Evolutionary conservation across 2,888 invertebrate species (phyloP).

Genomic region (Sycophila texana): DNA sequence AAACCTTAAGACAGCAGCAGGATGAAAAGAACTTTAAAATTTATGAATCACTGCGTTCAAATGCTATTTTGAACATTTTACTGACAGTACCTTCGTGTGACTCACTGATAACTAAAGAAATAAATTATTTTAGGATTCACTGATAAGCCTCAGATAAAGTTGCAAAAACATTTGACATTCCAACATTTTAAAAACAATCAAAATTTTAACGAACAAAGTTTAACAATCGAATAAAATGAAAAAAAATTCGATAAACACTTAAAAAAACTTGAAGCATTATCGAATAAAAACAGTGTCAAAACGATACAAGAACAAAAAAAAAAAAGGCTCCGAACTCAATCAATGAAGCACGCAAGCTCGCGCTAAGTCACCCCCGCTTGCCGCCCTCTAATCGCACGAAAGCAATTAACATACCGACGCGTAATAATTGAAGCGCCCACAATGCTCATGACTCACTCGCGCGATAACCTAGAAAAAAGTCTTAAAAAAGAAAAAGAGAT

Average conservation of each 20-base stretch:
- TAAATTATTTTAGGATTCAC: slow-evolving; percentile 10
- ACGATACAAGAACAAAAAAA: neutral
- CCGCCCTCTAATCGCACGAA: slow-evolving; percentile 1
- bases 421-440: neutral
- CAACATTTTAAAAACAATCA: neutral
- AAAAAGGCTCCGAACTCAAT: neutral
- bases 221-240: neutral
- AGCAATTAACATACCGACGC: neutral
- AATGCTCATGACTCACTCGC: neutral
- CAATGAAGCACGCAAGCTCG: slow-evolving; percentile 29
- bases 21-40: neutral
- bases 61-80: neutral
- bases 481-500: neutral
- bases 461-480: slow-evolving; percentile 12
- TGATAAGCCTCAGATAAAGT: slow-evolving; percentile 1
- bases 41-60: neutral
- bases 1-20: slow-evolving; percentile 1
- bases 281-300: no score
- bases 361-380: neutral
- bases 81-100: neutral
- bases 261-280: no score
- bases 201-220: neutral
- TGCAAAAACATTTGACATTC: neutral
- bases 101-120: neutral
- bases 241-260: neutral